Conservation (phyloP, 1,140 invertebrate species). For the Eueides isabella region DNA sequence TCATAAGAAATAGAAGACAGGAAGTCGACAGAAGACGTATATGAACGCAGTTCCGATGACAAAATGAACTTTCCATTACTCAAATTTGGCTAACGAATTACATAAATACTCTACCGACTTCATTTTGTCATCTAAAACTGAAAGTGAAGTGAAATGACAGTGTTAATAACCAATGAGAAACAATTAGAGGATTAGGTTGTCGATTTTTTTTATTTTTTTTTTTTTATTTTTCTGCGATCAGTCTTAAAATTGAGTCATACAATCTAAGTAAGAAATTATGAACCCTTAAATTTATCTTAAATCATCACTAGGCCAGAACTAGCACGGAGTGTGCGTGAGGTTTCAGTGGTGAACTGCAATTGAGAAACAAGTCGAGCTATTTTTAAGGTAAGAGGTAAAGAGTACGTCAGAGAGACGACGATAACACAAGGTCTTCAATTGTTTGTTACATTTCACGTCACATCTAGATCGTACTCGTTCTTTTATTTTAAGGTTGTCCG, state of each 20-base stretch:
- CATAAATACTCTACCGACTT: conserved; percentile 51
- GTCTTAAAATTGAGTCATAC: conserved; percentile 82
- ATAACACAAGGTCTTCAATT: conserved; percentile 41
- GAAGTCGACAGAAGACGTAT: conserved; percentile 60
- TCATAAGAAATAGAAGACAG: conserved; percentile 72
- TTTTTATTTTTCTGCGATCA: conserved; percentile 73
- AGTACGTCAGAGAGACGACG: conserved; percentile 54
- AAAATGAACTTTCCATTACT: conserved; percentile 43
- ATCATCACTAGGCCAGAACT: conserved; percentile 75
- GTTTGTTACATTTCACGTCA: conserved; percentile 8
- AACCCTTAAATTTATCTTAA: conserved; percentile 75
- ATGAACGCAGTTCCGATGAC: conserved; percentile 47
- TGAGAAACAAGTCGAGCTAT: conserved; percentile 34
- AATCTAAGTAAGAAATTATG: conserved; percentile 79
- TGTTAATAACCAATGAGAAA: conserved; percentile 59
- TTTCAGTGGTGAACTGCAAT: conserved; percentile 52
- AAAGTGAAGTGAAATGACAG: conserved; percentile 50
- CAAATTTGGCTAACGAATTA: conserved; percentile 65
- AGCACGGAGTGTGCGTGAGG: conserved; percentile 60
- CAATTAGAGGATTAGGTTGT: conserved; percentile 63
- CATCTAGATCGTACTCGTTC: conserved; percentile 42
- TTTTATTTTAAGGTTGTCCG: conserved; percentile 42
- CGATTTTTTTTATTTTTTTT: conserved; percentile 61
- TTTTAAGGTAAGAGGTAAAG: conserved; percentile 29
- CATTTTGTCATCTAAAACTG: conserved; percentile 48